Evolutionary conservation across 2,888 invertebrate genomes (phyloP), one percentile per base, ranked within the genome.

Genomic region (Rotaria macrura): DNA sequence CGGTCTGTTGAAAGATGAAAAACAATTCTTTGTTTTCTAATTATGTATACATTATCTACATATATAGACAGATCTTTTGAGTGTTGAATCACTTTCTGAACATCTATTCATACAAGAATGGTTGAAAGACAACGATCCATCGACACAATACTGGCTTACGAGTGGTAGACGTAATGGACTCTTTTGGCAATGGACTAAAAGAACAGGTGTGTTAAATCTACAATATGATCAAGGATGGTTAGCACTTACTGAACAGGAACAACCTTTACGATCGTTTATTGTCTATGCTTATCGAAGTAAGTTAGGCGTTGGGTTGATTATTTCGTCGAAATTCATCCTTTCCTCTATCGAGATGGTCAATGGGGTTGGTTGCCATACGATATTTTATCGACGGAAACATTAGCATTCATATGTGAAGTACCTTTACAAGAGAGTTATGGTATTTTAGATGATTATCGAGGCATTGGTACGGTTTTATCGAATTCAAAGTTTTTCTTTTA

Each of bases 61-160:
- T n/a, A n/a, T n/a, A 4, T 79, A 84, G 23, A 52, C 86, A 17
- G 57, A 84, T 74, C 79, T 86, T 25, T 74, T 86, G 9, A 47
- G 84, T 47, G 86, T 86, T 10, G 86, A 86, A 84, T 84, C 84
- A 49, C 20, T 86, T 65, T 17, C 40, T n/a, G 86, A 86, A 47
- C 86, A 86, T 72, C 74, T 86, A 84, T 86, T 86, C 25, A 84
- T 86, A 12, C 86, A 86, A 86, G 84, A 86, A 29, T 86, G 84
- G 72, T 79, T 86, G 43, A 74, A 52, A 34, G 54, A 47, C 23
- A 86, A 86, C 79, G 86, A 86, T 49, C 72, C 84, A 17, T 84
- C 84, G 6, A 29, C 72, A 85, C 72, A 74, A 72, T 72, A 40
- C n/a, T 86, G 86, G 86, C 40, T 84, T 17, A 86, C 86, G 14